phyloP scores from a whole-genome alignment of 2,113 vertebrate species.

The Phaethornis superciliosus region DNA sequence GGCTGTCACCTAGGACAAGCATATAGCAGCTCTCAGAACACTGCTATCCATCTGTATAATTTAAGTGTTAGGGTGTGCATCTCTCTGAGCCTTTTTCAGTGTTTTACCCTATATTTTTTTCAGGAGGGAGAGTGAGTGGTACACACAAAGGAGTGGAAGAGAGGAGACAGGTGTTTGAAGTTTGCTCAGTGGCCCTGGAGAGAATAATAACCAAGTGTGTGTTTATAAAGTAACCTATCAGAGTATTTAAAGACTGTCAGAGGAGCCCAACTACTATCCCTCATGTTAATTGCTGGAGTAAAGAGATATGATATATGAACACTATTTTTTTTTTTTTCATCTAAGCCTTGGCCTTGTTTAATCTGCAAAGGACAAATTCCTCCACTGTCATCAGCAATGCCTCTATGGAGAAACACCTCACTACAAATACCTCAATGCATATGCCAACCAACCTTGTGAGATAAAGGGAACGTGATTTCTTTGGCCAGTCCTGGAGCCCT shows the following conservation, averaged over 20 bases:
- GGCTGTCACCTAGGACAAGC: neutral
- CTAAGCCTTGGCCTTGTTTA: neutral
- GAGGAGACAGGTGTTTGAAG: neutral
- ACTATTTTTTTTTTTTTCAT: neutral
- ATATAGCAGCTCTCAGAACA: neutral
- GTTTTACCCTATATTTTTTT: neutral
- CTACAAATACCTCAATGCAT: neutral
- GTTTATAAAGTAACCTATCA: neutral
- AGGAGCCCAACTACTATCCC: neutral
- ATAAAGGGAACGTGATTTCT: neutral
- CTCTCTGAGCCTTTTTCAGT: neutral
- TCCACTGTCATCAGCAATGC: neutral
- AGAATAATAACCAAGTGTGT: neutral
- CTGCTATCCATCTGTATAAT: rapidly evolving
- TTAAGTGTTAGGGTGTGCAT: neutral
- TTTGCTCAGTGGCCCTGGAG: neutral
- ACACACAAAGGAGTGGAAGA: neutral
- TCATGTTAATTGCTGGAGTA: neutral
- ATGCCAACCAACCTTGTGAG: neutral
- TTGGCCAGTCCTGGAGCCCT: neutral
- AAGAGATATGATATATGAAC: neutral
- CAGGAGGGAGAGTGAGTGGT: neutral
- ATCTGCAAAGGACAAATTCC: neutral
- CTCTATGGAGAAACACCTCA: neutral
- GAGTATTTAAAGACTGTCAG: neutral